Conservation (phyloP, 2,888 invertebrate species). For the Germaria angustata region DNA sequence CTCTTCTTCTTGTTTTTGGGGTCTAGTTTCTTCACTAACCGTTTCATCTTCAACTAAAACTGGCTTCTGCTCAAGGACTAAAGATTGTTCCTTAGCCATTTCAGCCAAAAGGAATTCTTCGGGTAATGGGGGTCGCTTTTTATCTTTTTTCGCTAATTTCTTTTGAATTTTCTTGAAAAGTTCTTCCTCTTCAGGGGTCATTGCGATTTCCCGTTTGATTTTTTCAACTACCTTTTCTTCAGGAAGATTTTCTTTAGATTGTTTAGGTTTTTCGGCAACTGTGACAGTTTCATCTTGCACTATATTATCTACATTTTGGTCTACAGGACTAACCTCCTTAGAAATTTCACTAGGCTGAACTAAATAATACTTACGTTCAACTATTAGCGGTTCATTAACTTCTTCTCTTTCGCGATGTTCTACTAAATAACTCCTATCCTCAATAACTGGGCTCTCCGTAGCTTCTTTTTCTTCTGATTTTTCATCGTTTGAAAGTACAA, state of each 20-base stretch:
- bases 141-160: slow-evolving; percentile 78
- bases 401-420: neutral
- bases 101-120: slow-evolving; percentile 76
- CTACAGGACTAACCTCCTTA: neutral
- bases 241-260: neutral
- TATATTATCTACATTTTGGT: slow-evolving; percentile 31
- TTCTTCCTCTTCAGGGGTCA: slow-evolving; percentile 77
- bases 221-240: slow-evolving; percentile 32
- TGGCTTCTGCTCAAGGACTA: neutral
- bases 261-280: neutral
- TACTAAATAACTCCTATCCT: slow-evolving; percentile 13
- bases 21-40: slow-evolving; percentile 41
- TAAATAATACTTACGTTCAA: too few relatives aligned
- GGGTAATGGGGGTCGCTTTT: slow-evolving; percentile 78
- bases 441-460: slow-evolving; percentile 17
- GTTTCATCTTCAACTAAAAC: neutral
- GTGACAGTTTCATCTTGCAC: neutral
- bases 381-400: neutral
- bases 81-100: slow-evolving; percentile 47
- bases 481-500: slow-evolving; percentile 55
- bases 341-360: neutral
- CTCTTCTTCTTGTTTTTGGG: slow-evolving; percentile 74
- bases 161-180: slow-evolving; percentile 77
- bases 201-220: slow-evolving; percentile 63
- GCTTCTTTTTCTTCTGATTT: neutral